Conservation (phyloP, 2,888 invertebrate genomes). For the Drosophila parthenogenetica region DNA sequence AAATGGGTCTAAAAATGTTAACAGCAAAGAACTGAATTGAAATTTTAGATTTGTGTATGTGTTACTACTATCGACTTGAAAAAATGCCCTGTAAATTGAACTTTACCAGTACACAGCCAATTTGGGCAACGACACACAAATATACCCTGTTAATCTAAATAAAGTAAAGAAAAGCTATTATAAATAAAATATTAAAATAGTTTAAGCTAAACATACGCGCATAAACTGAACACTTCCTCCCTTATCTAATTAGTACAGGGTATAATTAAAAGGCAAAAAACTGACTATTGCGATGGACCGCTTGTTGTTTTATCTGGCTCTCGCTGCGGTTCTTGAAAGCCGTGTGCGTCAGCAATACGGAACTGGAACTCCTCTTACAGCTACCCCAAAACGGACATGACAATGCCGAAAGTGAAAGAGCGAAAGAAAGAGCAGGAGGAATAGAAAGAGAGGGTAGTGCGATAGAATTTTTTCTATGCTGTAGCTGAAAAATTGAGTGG, state of each 20-base stretch:
- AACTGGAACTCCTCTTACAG: constrained; percentile 49
- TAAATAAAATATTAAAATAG: too few species aligned
- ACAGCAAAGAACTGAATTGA: too few species aligned
- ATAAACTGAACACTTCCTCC: not conserved
- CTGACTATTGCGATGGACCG: constrained; percentile 9
- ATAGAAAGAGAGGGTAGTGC: not conserved
- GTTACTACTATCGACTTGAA: too few species aligned
- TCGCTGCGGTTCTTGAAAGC: constrained; percentile 32
- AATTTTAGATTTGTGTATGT: too few species aligned
- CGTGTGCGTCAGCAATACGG: constrained; percentile 55
- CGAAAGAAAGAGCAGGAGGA: not conserved
- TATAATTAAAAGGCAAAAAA: constrained; percentile 22
- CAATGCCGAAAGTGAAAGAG: constrained; percentile 11
- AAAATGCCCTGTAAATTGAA: too few species aligned
- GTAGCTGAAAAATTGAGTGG: constrained; percentile 33
- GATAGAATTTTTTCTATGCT: constrained; percentile 37
- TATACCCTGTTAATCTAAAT: too few species aligned
- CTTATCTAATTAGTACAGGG: constrained; percentile 6
- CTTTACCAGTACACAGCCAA: too few species aligned
- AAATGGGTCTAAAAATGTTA: too few species aligned
- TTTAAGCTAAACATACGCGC: too few species aligned
- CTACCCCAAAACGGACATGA: constrained; percentile 10
- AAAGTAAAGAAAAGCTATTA: too few species aligned
- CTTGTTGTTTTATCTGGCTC: constrained; percentile 39
- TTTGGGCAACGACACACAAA: too few species aligned